Percentiles rank a stretch among this genome's conserved stretches.
phyloP scores from a whole-genome alignment of 2,113 vertebrate species.

The Ptychochromis oligacanthus region DNA sequence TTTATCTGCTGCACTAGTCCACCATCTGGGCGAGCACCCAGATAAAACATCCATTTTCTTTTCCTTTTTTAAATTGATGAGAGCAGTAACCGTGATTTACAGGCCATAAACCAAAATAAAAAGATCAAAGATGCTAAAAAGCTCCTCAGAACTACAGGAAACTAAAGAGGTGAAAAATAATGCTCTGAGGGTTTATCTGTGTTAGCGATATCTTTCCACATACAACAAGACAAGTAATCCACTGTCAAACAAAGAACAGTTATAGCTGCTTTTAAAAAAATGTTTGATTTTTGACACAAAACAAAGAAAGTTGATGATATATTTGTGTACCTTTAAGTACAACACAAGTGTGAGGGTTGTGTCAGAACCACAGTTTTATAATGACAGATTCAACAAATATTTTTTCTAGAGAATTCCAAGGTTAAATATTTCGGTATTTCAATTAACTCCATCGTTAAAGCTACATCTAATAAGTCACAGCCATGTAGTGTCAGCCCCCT shows the following conservation, averaged over 20 bases:
- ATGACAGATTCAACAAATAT: not conserved
- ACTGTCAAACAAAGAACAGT: too few relatives aligned
- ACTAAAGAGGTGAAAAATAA: not conserved
- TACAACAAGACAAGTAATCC: not conserved
- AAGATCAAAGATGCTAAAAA: too few relatives aligned
- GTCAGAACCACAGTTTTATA: not conserved
- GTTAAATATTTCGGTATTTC: not conserved
- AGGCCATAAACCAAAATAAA: too few relatives aligned
- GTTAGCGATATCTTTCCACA: not conserved
- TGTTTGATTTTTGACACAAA: too few relatives aligned
- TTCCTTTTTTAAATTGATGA: too few relatives aligned
- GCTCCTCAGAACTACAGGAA: not conserved
- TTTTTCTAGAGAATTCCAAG: too few relatives aligned
- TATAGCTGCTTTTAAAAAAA: too few relatives aligned
- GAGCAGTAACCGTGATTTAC: too few relatives aligned
- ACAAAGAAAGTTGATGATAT: not conserved
- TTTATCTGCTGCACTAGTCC: too few relatives aligned
- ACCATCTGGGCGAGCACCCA: too few relatives aligned
- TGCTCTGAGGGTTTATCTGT: not conserved
- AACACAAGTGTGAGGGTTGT: too few relatives aligned
- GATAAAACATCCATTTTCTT: too few relatives aligned
- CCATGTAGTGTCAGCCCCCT: not conserved
- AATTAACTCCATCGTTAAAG: not conserved
- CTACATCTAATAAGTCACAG: fast-evolving
- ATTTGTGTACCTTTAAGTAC: not conserved